phyloP scores from a whole-genome alignment of 2,797 vertebrate genomes.

The Xenops minutus region DNA sequence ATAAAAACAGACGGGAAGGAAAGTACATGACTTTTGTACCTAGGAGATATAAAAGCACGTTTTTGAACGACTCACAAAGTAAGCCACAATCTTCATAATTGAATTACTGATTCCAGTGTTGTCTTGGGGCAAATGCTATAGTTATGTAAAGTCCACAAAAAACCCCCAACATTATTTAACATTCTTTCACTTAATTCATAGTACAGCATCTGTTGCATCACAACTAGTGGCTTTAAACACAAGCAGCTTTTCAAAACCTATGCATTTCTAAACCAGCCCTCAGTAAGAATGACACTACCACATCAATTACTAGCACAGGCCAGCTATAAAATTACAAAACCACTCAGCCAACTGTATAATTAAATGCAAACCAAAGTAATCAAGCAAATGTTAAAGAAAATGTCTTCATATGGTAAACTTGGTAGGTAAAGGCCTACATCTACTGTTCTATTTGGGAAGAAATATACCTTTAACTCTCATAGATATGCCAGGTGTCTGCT shows the following conservation, averaged over 20 bases:
- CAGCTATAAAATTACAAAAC: constrained; percentile 51
- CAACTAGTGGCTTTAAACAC: not conserved
- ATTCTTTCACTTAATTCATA: not conserved
- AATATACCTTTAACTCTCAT: not conserved
- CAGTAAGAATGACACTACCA: constrained; percentile 18
- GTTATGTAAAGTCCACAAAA: not conserved
- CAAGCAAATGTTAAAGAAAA: constrained; percentile 26
- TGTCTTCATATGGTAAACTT: not conserved
- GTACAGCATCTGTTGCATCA: not conserved
- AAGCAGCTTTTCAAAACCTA: constrained; percentile 1
- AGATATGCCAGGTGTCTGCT: not conserved
- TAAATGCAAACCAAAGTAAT: constrained; percentile 40
- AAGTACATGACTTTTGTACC: not conserved
- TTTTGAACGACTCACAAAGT: not conserved
- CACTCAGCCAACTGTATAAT: constrained; percentile 19
- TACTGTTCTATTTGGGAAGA: not conserved
- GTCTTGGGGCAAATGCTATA: not conserved
- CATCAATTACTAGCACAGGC: constrained; percentile 31
- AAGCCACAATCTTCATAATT: not conserved
- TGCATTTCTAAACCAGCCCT: constrained; percentile 19
- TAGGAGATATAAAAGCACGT: not conserved
- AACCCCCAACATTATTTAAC: not conserved
- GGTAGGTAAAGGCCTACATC: not conserved
- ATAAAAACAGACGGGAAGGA: not conserved
- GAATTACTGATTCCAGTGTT: not conserved